A percentile compares a stretch with the other conserved stretches of the same genome.
phyloP scores from a whole-genome alignment of 2,888 invertebrate genomes.

The Lumbricus terrestris region DNA sequence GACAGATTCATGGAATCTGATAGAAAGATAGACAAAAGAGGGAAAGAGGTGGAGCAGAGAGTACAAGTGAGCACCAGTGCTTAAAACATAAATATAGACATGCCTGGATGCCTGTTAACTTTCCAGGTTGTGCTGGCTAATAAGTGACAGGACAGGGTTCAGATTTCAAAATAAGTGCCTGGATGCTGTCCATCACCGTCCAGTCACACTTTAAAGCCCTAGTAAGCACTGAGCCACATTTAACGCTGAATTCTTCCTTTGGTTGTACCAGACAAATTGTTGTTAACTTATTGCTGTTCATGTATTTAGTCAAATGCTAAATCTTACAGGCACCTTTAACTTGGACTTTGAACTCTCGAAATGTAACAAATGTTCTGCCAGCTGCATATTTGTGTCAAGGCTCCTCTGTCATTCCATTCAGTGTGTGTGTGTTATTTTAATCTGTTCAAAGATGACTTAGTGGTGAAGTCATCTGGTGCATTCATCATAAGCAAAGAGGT shows the following conservation, averaged over 20 bases:
- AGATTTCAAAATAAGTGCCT: too few relatives aligned
- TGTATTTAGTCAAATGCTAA: not conserved
- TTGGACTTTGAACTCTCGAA: not conserved
- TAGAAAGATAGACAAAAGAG: not conserved
- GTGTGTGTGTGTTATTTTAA: not conserved
- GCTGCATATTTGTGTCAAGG: not conserved
- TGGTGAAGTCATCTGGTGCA: slow-evolving; percentile 32
- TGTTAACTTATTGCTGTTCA: not conserved
- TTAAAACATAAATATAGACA: too few relatives aligned
- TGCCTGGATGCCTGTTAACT: too few relatives aligned
- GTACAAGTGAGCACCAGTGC: not conserved
- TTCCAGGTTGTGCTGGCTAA: too few relatives aligned
- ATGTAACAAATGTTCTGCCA: not conserved
- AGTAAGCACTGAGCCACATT: too few relatives aligned
- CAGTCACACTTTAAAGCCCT: too few relatives aligned
- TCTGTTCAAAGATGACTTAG: slow-evolving; percentile 37
- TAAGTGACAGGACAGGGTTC: too few relatives aligned
- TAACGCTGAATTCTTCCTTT: not conserved
- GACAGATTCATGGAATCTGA: not conserved
- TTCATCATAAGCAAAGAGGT: slow-evolving; percentile 44
- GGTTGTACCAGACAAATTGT: not conserved
- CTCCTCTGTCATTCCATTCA: not conserved
- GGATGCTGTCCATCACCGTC: too few relatives aligned
- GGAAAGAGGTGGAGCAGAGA: not conserved
- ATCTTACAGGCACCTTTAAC: not conserved